A percentile compares a stretch with the other conserved stretches of the same genome.
Conservation (phyloP, 2,113 vertebrate species). For the Cygnus buccinator region DNA sequence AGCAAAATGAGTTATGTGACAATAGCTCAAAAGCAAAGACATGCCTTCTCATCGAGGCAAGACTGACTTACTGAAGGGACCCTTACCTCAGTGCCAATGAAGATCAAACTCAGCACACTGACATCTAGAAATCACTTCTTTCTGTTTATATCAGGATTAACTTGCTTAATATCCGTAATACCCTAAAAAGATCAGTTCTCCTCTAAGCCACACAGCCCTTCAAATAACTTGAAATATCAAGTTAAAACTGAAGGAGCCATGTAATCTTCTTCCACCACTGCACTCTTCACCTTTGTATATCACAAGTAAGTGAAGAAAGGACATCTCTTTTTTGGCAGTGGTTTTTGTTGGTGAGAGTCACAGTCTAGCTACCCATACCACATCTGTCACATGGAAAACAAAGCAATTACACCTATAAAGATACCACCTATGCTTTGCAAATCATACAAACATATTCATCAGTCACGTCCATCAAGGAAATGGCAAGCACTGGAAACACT, state of each 20-base stretch:
- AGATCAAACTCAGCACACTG: background rate
- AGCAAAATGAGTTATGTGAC: background rate
- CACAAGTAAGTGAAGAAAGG: background rate
- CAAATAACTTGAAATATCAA: background rate
- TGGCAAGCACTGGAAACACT: background rate
- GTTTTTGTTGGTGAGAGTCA: background rate
- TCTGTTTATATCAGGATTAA: background rate
- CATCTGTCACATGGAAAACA: background rate
- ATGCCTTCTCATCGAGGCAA: background rate
- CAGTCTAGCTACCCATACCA: too few species aligned
- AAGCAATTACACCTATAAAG: background rate
- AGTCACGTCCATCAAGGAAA: background rate
- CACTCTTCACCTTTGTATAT: background rate
- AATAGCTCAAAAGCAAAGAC: background rate
- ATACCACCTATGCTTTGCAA: background rate
- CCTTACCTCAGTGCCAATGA: background rate
- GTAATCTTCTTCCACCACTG: background rate
- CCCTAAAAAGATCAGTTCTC: background rate
- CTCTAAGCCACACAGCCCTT: background rate
- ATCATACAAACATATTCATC: background rate
- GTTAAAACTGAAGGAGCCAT: background rate
- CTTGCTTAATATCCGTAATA: background rate
- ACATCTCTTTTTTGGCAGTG: background rate
- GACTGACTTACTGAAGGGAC: background rate
- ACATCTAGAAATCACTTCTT: background rate